phyloP scores from a whole-genome alignment of 2,113 vertebrate species.

The Rhinoderma darwinii region DNA sequence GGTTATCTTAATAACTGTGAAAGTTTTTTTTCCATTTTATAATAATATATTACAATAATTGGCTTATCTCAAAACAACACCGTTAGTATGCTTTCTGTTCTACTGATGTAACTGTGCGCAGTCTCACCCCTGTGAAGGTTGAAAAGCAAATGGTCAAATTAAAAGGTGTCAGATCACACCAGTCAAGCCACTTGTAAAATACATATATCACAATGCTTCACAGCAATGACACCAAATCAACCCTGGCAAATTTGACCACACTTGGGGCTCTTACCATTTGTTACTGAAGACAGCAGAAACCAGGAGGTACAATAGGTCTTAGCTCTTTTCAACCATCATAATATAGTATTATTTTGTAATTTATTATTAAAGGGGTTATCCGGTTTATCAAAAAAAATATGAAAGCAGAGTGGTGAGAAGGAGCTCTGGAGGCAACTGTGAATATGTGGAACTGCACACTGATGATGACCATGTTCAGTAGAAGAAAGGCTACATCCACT shows the following conservation, averaged over 20 bases:
- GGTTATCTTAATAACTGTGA: constrained; percentile 36
- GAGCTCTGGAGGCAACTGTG: too few relatives aligned
- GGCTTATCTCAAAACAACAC: constrained; percentile 11
- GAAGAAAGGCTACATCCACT: too few relatives aligned
- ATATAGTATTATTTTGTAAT: not conserved
- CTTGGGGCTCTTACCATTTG: not conserved
- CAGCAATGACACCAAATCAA: not conserved
- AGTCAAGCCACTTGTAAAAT: not conserved
- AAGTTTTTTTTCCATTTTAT: constrained; percentile 21
- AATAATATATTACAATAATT: constrained; percentile 40
- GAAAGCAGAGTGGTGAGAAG: too few relatives aligned
- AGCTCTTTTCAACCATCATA: not conserved
- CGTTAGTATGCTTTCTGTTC: constrained; percentile 1
- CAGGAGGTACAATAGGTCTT: not conserved
- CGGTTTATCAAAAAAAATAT: too few relatives aligned
- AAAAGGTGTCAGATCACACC: constrained; percentile 21
- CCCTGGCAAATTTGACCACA: not conserved
- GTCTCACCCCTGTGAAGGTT: constrained; percentile 5
- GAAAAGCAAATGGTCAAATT: constrained; percentile 12
- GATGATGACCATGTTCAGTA: too few relatives aligned
- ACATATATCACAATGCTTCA: not conserved
- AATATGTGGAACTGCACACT: too few relatives aligned
- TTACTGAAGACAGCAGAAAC: not conserved
- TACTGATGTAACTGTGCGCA: constrained; percentile 10
- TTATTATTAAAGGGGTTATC: not conserved